These are phyloP conservation scores for Parnassius orleans DNA, from an alignment of 2,888 invertebrate species.

Conservation along the genomic window DNA sequence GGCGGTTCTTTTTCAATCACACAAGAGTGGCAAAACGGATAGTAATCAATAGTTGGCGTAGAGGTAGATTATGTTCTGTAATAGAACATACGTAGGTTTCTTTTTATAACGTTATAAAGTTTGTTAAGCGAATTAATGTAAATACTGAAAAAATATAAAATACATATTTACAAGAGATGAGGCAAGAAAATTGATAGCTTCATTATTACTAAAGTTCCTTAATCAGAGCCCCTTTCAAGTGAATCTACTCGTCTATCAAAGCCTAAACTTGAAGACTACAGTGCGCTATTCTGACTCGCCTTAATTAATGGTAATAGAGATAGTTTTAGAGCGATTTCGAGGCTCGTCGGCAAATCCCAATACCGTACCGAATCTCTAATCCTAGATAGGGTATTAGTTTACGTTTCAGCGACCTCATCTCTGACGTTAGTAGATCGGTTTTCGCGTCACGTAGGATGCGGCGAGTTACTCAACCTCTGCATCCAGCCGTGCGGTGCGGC, in stretches of 20 bases:
- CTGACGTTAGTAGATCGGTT: constrained; percentile 32
- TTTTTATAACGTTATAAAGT: no score
- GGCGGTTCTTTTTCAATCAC: no score
- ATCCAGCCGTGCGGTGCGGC: constrained; percentile 24
- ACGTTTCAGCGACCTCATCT: constrained; percentile 30
- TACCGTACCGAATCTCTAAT: constrained; percentile 16
- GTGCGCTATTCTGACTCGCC: neutral
- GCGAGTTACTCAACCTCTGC: constrained; percentile 31
- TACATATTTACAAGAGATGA: constrained; percentile 13
- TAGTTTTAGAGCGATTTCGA: constrained; percentile 17
- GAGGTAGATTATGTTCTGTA: no score
- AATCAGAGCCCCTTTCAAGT: constrained; percentile 18
- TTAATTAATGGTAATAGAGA: constrained; percentile 24
- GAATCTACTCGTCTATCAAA: constrained; percentile 2
- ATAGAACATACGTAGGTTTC: no score
- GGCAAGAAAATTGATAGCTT: constrained; percentile 17
- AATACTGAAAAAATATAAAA: no score
- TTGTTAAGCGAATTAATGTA: constrained; percentile 7
- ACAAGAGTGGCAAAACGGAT: no score
- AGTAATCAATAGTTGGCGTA: no score
- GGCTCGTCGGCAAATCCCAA: constrained; percentile 14
- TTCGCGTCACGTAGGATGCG: constrained; percentile 39
- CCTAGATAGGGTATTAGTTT: constrained; percentile 23
- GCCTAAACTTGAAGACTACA: neutral
- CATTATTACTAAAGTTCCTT: constrained; percentile 18